These are phyloP conservation scores for Stenchaetothrips biformis DNA, from an alignment of 2,888 invertebrate species.

Conservation along the genomic window DNA sequence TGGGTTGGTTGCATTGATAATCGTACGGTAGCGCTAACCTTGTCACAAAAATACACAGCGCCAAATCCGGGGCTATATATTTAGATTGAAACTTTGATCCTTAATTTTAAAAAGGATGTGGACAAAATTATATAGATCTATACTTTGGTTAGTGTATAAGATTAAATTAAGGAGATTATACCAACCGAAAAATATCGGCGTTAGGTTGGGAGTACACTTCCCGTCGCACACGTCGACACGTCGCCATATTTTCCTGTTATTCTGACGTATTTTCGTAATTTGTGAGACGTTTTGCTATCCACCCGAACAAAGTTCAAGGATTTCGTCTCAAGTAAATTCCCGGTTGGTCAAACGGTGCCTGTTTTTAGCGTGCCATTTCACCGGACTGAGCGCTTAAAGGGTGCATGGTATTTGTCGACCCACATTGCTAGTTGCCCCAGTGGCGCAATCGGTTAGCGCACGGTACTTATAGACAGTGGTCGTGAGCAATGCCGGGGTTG, in stretches of 20 bases:
- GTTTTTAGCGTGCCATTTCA: no score
- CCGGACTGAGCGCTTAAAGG: not conserved
- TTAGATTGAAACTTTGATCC: not conserved
- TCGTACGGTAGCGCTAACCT: not conserved
- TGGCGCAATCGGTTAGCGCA: constrained; percentile 99
- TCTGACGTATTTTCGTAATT: no score
- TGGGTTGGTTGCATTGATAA: not conserved
- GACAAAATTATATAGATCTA: not conserved
- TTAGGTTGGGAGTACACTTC: no score
- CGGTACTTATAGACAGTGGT: constrained; percentile 98
- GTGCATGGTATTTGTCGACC: constrained; percentile 2
- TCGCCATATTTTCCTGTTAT: no score
- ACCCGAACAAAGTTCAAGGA: no score
- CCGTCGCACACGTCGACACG: no score
- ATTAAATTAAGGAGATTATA: no score
- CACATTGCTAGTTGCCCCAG: constrained; percentile 62
- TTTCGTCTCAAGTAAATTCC: no score
- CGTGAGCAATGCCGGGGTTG: constrained; percentile 98
- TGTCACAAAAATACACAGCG: not conserved
- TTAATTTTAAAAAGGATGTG: not conserved
- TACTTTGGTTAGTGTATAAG: not conserved
- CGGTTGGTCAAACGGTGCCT: no score
- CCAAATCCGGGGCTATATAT: not conserved
- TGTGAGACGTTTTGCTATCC: no score
- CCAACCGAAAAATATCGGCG: no score